phyloP scores from a whole-genome alignment of 64 coral and sea anemone species.

The Montipora efflorescens region DNA sequence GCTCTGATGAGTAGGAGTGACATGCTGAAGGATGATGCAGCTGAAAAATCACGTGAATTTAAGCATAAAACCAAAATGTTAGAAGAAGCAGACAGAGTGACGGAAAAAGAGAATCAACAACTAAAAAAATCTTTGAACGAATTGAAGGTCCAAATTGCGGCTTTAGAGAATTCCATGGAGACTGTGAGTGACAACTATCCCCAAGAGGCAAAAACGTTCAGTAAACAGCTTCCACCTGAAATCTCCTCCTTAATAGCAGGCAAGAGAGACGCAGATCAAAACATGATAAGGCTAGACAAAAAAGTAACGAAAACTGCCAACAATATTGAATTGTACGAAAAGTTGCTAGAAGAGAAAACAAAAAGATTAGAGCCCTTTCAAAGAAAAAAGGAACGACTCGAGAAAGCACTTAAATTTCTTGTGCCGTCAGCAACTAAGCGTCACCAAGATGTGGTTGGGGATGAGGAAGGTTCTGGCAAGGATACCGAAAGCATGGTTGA shows the following conservation, averaged over 20 bases:
- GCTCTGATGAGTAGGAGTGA: constrained; percentile 34
- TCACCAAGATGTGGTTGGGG: not conserved
- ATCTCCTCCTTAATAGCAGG: not conserved
- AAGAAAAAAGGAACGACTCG: constrained; percentile 53
- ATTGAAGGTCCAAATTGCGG: not conserved
- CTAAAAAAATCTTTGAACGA: not conserved
- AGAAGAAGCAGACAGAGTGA: not conserved
- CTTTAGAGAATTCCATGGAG: not conserved
- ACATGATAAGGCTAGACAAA: not conserved
- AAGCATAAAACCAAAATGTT: constrained; percentile 55
- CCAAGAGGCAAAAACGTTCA: not conserved
- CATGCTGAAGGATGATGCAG: constrained; percentile 41
- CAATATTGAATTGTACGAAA: constrained; percentile 37
- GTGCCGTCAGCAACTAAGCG: not conserved
- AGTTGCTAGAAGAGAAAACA: constrained; percentile 63
- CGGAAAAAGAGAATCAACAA: constrained; percentile 28
- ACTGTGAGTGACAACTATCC: not conserved
- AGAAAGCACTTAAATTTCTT: not conserved
- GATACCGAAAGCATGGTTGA: not conserved
- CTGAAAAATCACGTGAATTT: constrained; percentile 57
- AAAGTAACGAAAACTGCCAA: constrained; percentile 22
- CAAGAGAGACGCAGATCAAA: not conserved
- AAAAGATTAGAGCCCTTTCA: constrained; percentile 64
- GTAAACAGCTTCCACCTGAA: constrained; percentile 4
- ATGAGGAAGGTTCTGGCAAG: not conserved